Evolutionary conservation across 1,140 invertebrate genomes (phyloP).

Genomic region (Ostrea denselamellosa): DNA sequence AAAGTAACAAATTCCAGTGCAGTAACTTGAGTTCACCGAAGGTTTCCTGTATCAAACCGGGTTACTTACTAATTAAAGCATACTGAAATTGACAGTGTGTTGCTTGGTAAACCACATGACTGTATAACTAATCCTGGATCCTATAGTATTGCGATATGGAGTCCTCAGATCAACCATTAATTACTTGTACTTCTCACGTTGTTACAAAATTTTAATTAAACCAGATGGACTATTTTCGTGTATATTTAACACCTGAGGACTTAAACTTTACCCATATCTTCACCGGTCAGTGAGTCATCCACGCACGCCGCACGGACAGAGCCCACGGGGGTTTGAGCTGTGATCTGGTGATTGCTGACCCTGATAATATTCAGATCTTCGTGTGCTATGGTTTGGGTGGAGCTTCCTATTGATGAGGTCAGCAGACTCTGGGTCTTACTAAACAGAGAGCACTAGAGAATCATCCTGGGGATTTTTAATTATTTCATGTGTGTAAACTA

Average conservation of each 20-base stretch:
- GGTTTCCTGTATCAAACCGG: background rate
- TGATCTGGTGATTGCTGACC: background rate
- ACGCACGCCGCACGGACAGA: background rate
- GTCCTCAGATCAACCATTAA: background rate
- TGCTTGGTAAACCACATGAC: background rate
- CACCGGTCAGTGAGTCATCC: background rate
- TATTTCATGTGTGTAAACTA: too few relatives aligned
- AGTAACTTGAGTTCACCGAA: background rate
- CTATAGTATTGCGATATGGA: background rate
- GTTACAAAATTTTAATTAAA: conserved; percentile 10
- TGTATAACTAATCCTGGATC: background rate
- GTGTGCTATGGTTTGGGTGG: conserved; percentile 10
- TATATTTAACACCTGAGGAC: conserved; percentile 20
- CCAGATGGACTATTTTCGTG: background rate
- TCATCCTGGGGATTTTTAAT: too few relatives aligned
- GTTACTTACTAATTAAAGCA: background rate
- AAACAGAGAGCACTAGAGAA: too few relatives aligned
- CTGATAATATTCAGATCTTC: background rate
- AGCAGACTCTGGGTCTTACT: too few relatives aligned
- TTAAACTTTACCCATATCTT: conserved; percentile 6
- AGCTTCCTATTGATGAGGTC: background rate
- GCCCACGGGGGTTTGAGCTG: background rate
- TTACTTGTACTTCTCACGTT: background rate
- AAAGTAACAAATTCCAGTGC: too few relatives aligned
- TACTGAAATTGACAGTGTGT: background rate